A percentile compares a stretch with the other conserved stretches of the same genome.
Evolutionary conservation across 2,888 invertebrate species (phyloP).

Genomic region (Lucinisca nassula): DNA sequence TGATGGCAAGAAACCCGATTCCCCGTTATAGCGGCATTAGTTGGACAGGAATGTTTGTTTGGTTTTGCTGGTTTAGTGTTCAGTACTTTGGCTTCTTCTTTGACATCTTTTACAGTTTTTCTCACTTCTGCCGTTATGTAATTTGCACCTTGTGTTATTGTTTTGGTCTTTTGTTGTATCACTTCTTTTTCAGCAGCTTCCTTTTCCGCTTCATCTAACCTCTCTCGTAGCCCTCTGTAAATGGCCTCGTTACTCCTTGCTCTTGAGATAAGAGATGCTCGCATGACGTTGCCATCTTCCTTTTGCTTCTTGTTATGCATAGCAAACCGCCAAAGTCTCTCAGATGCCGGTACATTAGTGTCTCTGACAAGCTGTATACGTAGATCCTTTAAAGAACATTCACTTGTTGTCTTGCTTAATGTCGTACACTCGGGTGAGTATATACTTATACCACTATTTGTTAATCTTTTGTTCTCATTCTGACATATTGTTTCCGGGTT

Average conservation of each 20-base stretch:
- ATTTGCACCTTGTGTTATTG: no score
- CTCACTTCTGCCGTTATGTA: no score
- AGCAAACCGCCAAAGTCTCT: constrained; percentile 64
- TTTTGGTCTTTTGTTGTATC: neutral
- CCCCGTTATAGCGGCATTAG: no score
- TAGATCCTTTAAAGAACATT: constrained; percentile 46
- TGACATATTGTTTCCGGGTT: neutral
- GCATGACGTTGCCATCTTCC: neutral
- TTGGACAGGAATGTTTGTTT: no score
- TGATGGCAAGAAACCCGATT: no score
- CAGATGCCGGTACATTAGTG: constrained; percentile 44
- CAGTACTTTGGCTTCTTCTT: no score
- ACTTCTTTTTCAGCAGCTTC: neutral
- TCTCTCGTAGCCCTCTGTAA: constrained; percentile 42
- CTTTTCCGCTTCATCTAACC: constrained; percentile 42
- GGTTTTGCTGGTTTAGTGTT: no score
- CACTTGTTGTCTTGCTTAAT: constrained; percentile 41
- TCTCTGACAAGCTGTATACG: constrained; percentile 45
- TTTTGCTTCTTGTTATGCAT: constrained; percentile 51
- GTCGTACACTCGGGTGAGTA: neutral
- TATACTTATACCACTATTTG: neutral
- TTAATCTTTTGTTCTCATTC: neutral
- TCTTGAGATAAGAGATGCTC: constrained; percentile 5
- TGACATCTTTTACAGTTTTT: no score
- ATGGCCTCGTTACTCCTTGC: constrained; percentile 60